Percentiles rank a stretch among this genome's conserved stretches.
Evolutionary conservation across 2,888 invertebrate species (phyloP).

Genomic region (Chymomyza procnemis): DNA sequence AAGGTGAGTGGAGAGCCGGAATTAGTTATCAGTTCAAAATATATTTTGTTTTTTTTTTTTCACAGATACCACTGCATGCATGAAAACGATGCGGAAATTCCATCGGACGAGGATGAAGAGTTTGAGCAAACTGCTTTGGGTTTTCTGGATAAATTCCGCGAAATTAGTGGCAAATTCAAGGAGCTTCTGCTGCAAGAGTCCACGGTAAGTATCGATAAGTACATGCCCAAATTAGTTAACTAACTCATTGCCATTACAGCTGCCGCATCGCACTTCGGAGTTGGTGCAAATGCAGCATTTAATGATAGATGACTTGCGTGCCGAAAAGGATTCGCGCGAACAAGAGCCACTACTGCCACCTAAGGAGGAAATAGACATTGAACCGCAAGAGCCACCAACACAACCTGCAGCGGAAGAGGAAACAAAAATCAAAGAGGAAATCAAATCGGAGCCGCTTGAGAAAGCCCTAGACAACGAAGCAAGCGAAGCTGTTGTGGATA

Average conservation of each 20-base stretch:
- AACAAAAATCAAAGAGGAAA: conserved; percentile 68
- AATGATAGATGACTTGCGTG: conserved; percentile 86
- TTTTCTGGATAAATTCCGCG: conserved; percentile 84
- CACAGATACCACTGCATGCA: conserved; percentile 87
- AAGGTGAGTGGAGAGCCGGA: conserved; percentile 71
- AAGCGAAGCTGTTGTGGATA: conserved; percentile 56
- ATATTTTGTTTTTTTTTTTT: too few species aligned
- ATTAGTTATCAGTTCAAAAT: too few species aligned
- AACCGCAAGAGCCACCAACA: neutral
- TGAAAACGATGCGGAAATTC: conserved; percentile 80
- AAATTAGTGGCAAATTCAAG: conserved; percentile 86
- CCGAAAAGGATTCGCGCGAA: conserved; percentile 48
- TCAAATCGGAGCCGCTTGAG: conserved; percentile 70
- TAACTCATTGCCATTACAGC: conserved; percentile 80
- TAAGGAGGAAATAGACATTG: conserved; percentile 31
- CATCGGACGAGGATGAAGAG: conserved; percentile 84
- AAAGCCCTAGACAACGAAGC: conserved; percentile 16
- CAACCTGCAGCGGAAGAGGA: neutral
- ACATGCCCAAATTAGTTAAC: neutral
- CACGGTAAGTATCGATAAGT: conserved; percentile 80
- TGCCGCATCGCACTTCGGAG: conserved; percentile 86
- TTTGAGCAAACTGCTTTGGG: conserved; percentile 84
- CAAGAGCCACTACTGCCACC: conserved; percentile 29
- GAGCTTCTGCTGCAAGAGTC: conserved; percentile 87
- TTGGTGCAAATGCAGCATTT: conserved; percentile 87